phyloP scores from a whole-genome alignment of 2,797 vertebrate species.

The Cirrhinus mrigala region DNA sequence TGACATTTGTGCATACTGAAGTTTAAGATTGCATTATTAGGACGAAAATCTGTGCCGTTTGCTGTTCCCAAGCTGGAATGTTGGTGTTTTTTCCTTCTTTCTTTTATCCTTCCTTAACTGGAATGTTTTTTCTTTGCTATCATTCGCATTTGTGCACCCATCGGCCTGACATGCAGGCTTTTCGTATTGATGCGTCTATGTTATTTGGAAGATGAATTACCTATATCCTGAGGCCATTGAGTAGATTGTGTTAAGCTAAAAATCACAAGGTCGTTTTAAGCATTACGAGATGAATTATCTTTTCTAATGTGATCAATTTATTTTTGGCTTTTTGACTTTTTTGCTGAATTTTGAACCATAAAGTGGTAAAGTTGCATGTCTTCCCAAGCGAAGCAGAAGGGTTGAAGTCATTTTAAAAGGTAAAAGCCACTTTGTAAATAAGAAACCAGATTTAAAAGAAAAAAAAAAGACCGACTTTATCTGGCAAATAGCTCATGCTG shows the following conservation, averaged over 20 bases:
- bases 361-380: slow-evolving; percentile 45
- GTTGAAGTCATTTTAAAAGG: slow-evolving; percentile 56
- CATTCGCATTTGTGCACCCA: neutral
- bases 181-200: slow-evolving; percentile 20
- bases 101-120: neutral
- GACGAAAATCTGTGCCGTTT: slow-evolving; percentile 1
- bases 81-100: neutral
- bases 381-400: slow-evolving; percentile 16
- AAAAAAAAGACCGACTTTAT: slow-evolving; percentile 40
- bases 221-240: slow-evolving; percentile 37
- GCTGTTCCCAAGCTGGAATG: neutral
- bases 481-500: neutral
- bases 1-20: neutral
- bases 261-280: slow-evolving; percentile 42
- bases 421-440: slow-evolving; percentile 59
- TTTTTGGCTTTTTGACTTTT: slow-evolving; percentile 20
- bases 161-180: slow-evolving; percentile 30
- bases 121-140: no score
- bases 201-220: slow-evolving; percentile 56
- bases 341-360: slow-evolving; percentile 47
- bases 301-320: slow-evolving; percentile 34
- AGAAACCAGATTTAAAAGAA: slow-evolving; percentile 37
- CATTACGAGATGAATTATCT: slow-evolving; percentile 52
- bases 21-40: neutral
- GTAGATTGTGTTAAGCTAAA: slow-evolving; percentile 56